Percentiles rank a stretch among this genome's conserved stretches.
Conservation (phyloP, 2,113 vertebrate genomes). For the Oncorhynchus mykiss region DNA sequence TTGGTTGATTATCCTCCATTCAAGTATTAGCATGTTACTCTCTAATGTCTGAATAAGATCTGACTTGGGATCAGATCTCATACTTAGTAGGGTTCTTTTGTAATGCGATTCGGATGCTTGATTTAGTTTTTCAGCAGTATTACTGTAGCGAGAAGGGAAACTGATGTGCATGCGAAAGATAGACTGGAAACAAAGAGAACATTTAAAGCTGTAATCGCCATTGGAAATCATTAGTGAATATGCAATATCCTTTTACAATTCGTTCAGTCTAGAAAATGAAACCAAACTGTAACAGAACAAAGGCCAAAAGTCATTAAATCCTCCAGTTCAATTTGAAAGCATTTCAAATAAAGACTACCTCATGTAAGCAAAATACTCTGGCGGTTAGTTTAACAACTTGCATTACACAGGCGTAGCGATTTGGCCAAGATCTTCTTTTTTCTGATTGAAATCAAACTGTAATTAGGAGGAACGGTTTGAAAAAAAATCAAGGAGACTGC, state of each 20-base stretch:
- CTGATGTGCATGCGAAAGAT: conserved; percentile 16
- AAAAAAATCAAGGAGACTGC: conserved; percentile 49
- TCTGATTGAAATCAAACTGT: conserved; percentile 59
- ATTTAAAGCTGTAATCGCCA: conserved; percentile 58
- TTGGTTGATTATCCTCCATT: background rate
- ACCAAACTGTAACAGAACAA: conserved; percentile 57
- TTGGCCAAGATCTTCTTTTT: conserved; percentile 46
- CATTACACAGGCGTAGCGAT: conserved; percentile 59
- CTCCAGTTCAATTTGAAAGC: conserved; percentile 55
- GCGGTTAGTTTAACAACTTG: conserved; percentile 61
- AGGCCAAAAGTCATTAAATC: conserved; percentile 64
- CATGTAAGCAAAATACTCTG: conserved; percentile 65
- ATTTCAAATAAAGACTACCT: conserved; percentile 60
- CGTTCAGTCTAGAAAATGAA: conserved; percentile 56
- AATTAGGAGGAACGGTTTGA: conserved; percentile 54
- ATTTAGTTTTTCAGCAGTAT: conserved; percentile 36
- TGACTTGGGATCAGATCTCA: conserved; percentile 5
- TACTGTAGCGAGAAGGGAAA: conserved; percentile 31
- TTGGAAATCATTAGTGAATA: conserved; percentile 71
- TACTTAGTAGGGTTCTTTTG: background rate
- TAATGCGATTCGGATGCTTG: conserved; percentile 27
- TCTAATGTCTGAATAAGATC: background rate
- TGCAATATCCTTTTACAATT: conserved; percentile 70
- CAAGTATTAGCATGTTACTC: background rate
- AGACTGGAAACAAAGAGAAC: conserved; percentile 20